A percentile compares a stretch with the other conserved stretches of the same genome.
These are phyloP conservation scores for Icerya purchasi DNA, from an alignment of 2,888 invertebrate species.

Conservation along the genomic window DNA sequence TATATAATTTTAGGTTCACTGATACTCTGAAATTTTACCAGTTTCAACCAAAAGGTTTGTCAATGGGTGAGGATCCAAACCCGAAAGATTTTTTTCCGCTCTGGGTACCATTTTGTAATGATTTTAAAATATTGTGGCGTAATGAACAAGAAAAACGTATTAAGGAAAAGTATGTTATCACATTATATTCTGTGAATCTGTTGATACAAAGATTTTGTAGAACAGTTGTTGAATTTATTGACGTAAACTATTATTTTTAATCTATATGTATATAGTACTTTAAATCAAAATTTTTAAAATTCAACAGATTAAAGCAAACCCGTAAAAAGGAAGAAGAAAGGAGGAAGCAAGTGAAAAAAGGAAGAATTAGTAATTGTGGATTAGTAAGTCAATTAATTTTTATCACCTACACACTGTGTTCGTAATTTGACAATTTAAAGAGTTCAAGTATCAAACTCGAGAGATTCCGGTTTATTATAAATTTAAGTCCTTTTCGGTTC, in stretches of 20 bases:
- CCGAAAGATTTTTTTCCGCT: constrained; percentile 76
- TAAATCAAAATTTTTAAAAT: too few relatives aligned
- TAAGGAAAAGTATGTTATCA: constrained; percentile 46
- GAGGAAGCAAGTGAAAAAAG: constrained; percentile 5
- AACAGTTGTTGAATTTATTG: neutral
- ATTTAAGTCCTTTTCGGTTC: too few relatives aligned
- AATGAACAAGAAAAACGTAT: constrained; percentile 66
- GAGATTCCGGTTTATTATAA: too few relatives aligned
- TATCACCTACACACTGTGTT: neutral
- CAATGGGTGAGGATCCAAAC: constrained; percentile 37
- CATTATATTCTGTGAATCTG: neutral
- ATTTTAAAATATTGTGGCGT: constrained; percentile 88
- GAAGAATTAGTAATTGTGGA: constrained; percentile 5
- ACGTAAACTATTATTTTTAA: neutral
- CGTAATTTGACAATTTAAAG: too few relatives aligned
- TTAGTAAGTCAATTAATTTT: constrained; percentile 2
- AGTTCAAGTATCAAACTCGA: too few relatives aligned
- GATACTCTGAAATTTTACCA: constrained; percentile 69
- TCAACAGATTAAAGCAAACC: constrained; percentile 8
- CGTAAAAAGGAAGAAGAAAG: constrained; percentile 6
- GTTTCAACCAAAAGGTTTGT: constrained; percentile 57
- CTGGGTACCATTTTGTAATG: constrained; percentile 75
- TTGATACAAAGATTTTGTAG: neutral
- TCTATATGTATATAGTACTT: too few relatives aligned
- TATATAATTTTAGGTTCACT: constrained; percentile 39